Conservation (phyloP, 2,888 invertebrate species). For the Hypomecis atomaria region DNA sequence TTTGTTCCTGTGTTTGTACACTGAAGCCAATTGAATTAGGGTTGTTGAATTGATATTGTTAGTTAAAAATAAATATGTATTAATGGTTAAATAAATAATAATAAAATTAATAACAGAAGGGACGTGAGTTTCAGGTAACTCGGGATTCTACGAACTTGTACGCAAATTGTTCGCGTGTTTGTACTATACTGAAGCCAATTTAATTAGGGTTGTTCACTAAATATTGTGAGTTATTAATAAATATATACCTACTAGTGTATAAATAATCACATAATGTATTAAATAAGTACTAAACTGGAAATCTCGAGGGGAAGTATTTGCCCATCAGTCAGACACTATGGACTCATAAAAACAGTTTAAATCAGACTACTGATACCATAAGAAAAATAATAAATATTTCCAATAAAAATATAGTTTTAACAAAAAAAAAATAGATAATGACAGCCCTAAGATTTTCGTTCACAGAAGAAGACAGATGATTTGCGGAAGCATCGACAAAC, state of each 20-base stretch:
- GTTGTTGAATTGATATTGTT: constrained; percentile 39
- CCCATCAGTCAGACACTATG: too few relatives aligned
- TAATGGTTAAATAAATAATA: constrained; percentile 60
- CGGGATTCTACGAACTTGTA: constrained; percentile 71
- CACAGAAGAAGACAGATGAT: constrained; percentile 67
- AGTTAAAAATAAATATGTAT: constrained; percentile 67
- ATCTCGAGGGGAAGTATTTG: too few relatives aligned
- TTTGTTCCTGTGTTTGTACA: constrained; percentile 61
- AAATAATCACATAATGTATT: constrained; percentile 32
- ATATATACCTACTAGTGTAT: constrained; percentile 73
- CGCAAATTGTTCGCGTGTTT: constrained; percentile 69
- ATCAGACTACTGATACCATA: too few relatives aligned
- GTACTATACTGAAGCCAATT: constrained; percentile 40
- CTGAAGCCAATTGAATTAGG: constrained; percentile 48
- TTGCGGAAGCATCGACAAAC: constrained; percentile 65
- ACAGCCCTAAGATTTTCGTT: constrained; percentile 52
- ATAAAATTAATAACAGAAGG: constrained; percentile 60
- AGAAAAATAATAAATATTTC: too few relatives aligned
- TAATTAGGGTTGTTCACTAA: constrained; percentile 51
- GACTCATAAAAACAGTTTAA: too few relatives aligned
- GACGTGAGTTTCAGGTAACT: constrained; percentile 60
- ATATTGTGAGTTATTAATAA: constrained; percentile 52
- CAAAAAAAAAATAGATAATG: constrained; percentile 18
- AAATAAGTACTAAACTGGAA: too few relatives aligned
- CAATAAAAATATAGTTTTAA: too few relatives aligned